Conservation (phyloP, 1,140 invertebrate species). For the Drosophila prosaltans region DNA sequence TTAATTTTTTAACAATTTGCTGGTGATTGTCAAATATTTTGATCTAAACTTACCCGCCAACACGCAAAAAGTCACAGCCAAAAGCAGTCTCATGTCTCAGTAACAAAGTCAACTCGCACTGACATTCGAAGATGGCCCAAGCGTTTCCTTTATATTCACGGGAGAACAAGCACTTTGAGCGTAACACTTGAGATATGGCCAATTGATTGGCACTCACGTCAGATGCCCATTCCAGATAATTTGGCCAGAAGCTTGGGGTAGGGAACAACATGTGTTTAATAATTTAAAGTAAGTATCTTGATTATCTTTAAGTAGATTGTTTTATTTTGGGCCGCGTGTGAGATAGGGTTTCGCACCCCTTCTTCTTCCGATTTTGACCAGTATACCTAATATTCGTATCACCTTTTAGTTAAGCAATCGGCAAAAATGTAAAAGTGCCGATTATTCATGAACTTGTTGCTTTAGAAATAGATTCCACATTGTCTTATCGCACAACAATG, state of each 20-base stretch:
- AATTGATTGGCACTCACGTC: conserved; percentile 49
- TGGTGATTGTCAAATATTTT: neutral
- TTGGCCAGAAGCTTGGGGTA: conserved; percentile 7
- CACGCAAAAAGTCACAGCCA: conserved; percentile 53
- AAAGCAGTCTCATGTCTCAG: conserved; percentile 62
- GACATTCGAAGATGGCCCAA: conserved; percentile 8
- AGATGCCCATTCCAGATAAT: conserved; percentile 29
- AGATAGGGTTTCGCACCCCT: conserved; percentile 1
- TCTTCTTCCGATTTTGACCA: conserved; percentile 6
- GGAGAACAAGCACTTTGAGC: conserved; percentile 42
- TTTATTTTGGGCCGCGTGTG: conserved; percentile 35
- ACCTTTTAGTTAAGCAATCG: neutral
- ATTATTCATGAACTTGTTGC: neutral
- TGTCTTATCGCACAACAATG: neutral
- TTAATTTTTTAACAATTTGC: too few species aligned
- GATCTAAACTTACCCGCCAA: conserved; percentile 56
- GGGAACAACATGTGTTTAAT: conserved; percentile 39
- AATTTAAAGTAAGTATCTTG: conserved; percentile 33
- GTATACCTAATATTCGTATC: neutral
- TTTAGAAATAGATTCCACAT: neutral
- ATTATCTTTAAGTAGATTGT: conserved; percentile 32
- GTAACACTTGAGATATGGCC: conserved; percentile 59
- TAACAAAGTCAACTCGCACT: conserved; percentile 50
- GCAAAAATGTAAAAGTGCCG: neutral
- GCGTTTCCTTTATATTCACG: conserved; percentile 50